These are phyloP conservation scores for Sepioteuthis lessoniana DNA, from an alignment of 2,888 invertebrate species.

Conservation along the genomic window DNA sequence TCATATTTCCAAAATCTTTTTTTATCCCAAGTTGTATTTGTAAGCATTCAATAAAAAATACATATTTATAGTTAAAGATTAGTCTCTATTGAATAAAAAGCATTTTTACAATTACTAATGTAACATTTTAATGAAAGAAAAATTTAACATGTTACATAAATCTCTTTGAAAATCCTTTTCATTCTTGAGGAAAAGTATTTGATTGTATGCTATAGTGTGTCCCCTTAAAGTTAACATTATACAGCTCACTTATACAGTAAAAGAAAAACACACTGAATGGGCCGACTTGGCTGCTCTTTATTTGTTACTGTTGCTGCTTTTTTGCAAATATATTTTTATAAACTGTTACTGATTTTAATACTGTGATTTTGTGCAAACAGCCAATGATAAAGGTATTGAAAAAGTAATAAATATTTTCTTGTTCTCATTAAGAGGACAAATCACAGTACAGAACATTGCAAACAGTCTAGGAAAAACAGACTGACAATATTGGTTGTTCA, in stretches of 20 bases:
- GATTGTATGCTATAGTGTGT: slow-evolving; percentile 15
- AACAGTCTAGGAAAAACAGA: background rate
- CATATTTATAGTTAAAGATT: background rate
- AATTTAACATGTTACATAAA: background rate
- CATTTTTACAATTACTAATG: background rate
- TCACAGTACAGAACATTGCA: background rate
- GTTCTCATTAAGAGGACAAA: background rate
- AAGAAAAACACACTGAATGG: background rate
- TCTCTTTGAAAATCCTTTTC: background rate
- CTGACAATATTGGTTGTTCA: background rate
- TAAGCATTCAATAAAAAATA: background rate
- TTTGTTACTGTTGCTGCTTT: background rate
- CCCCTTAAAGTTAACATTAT: background rate
- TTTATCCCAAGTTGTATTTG: background rate
- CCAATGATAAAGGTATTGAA: slow-evolving; percentile 7
- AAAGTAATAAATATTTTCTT: background rate
- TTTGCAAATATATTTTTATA: background rate
- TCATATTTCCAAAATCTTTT: background rate
- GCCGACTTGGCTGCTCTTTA: background rate
- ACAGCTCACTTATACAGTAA: background rate
- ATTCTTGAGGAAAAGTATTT: background rate
- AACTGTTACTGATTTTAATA: background rate
- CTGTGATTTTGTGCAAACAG: background rate
- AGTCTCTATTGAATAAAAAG: background rate
- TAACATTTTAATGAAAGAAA: background rate